These are phyloP conservation scores for Drosophila sechellia DNA, from an alignment of 1,140 invertebrate genomes.

Conservation along the genomic window DNA sequence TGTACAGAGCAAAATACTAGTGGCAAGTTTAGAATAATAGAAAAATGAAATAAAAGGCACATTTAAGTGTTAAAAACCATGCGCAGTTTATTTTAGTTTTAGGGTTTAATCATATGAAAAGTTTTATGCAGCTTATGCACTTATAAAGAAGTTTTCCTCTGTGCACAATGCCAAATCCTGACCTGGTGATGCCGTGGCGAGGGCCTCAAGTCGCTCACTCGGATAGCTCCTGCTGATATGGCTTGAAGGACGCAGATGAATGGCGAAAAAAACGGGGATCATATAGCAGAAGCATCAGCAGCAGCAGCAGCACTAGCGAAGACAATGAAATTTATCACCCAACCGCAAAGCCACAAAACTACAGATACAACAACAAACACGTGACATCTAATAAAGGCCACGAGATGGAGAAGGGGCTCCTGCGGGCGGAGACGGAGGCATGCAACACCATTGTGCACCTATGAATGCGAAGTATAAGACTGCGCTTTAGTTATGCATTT, in stretches of 20 bases:
- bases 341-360: conserved; percentile 59
- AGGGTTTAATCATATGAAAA: too few relatives aligned
- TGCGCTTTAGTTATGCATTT: conserved; percentile 59
- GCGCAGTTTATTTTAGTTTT: too few relatives aligned
- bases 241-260: conserved; percentile 48
- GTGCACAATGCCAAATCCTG: conserved; percentile 21
- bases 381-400: conserved; percentile 61
- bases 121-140: background rate
- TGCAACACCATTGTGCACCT: conserved; percentile 44
- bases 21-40: too few relatives aligned
- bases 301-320: conserved; percentile 32
- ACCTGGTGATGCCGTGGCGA: conserved; percentile 1
- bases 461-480: conserved; percentile 50
- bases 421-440: background rate
- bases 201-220: conserved; percentile 40
- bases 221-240: conserved; percentile 46
- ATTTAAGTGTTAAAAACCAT: too few relatives aligned
- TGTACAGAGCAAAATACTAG: conserved; percentile 5
- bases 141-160: background rate
- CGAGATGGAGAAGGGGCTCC: conserved; percentile 2
- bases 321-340: conserved; percentile 71
- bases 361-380: conserved; percentile 41
- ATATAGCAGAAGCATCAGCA: conserved; percentile 2
- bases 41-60: too few relatives aligned
- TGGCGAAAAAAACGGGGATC: conserved; percentile 26